These are phyloP conservation scores for Malacosoma neustria DNA, from an alignment of 2,888 invertebrate genomes.

Conservation along the genomic window DNA sequence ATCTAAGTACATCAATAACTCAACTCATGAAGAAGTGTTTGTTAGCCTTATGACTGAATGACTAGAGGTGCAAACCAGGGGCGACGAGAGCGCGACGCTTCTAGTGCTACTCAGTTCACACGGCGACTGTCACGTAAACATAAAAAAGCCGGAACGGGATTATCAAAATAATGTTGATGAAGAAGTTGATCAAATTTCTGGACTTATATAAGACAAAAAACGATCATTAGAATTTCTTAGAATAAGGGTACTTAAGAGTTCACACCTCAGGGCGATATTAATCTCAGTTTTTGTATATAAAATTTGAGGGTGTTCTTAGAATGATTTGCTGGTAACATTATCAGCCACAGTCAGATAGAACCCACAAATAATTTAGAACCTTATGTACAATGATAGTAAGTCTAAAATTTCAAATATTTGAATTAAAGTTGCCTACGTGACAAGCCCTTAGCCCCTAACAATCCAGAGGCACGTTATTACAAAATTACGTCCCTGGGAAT, in stretches of 20 bases:
- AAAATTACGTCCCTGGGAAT: conserved; percentile 60
- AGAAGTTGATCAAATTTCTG: too few species aligned
- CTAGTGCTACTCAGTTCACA: too few species aligned
- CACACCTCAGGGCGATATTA: conserved; percentile 52
- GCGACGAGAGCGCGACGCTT: too few species aligned
- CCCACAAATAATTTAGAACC: conserved; percentile 4
- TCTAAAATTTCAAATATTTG: conserved; percentile 1
- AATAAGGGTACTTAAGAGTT: conserved; percentile 29
- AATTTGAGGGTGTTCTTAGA: conserved; percentile 37
- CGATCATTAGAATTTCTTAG: conserved; percentile 16
- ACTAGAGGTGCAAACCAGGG: too few species aligned
- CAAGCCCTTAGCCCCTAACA: conserved; percentile 27
- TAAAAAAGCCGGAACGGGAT: too few species aligned
- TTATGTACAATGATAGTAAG: conserved; percentile 9
- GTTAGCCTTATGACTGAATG: too few species aligned
- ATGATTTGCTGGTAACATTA: conserved; percentile 25
- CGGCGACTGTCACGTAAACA: too few species aligned
- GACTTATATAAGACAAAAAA: too few species aligned
- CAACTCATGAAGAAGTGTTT: too few species aligned
- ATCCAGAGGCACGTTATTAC: conserved; percentile 28
- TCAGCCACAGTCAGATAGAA: not conserved
- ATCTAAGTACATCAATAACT: too few species aligned
- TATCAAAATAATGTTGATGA: too few species aligned
- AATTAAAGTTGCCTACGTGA: conserved; percentile 31
- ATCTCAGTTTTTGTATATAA: conserved; percentile 41